A percentile compares a stretch with the other conserved stretches of the same genome.
phyloP scores from a whole-genome alignment of 2,888 invertebrate species.

The Coelinius sp. region DNA sequence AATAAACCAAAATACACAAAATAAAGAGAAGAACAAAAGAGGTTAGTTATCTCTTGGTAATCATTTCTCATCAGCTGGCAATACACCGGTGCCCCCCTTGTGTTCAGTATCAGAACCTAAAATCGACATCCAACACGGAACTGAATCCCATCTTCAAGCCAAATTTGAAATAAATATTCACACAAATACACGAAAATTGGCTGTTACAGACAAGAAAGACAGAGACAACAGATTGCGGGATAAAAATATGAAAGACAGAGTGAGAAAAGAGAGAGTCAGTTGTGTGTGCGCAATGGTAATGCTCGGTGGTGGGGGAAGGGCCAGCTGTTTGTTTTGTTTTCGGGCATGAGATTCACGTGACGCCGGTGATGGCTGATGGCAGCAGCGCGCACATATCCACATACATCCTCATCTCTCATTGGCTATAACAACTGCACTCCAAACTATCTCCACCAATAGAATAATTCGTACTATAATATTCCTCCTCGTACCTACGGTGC shows the following conservation, averaged over 20 bases:
- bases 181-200: background rate
- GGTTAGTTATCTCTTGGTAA: background rate
- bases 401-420: conserved; percentile 70
- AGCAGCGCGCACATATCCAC: conserved; percentile 54
- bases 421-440: conserved; percentile 72
- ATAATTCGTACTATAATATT: conserved; percentile 63
- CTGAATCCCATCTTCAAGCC: too few relatives aligned
- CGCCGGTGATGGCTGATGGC: conserved; percentile 66
- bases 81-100: background rate
- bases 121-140: background rate
- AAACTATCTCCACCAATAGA: conserved; percentile 72
- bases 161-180: too few relatives aligned
- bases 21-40: background rate
- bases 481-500: conserved; percentile 73
- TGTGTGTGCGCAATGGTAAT: background rate
- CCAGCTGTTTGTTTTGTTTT: conserved; percentile 78
- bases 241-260: background rate
- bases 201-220: conserved; percentile 13
- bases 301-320: conserved; percentile 25
- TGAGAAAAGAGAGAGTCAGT: too few relatives aligned
- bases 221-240: background rate
- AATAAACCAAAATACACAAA: too few relatives aligned
- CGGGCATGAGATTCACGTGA: conserved; percentile 82
- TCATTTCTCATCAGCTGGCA: conserved; percentile 14
- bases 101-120: background rate